These are phyloP conservation scores for Steinernema carpocapsae DNA, from an alignment of 2,888 invertebrate genomes.

Conservation along the genomic window DNA sequence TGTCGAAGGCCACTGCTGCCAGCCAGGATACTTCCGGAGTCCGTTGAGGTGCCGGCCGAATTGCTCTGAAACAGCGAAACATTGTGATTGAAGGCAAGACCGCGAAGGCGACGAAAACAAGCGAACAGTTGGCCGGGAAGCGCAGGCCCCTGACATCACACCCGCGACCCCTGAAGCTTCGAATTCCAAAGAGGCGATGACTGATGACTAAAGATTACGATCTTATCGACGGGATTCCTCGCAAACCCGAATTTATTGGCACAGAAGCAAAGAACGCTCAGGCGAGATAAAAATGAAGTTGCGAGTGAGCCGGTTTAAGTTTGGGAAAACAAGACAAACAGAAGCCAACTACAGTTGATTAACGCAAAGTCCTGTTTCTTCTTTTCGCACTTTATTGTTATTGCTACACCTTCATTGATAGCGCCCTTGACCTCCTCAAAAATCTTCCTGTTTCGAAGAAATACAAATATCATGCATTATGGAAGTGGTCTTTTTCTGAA, in stretches of 20 bases:
- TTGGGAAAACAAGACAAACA: no score
- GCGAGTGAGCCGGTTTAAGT: neutral
- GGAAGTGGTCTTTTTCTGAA: no score
- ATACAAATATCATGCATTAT: no score
- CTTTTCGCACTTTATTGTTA: no score
- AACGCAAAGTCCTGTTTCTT: no score
- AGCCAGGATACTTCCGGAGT: neutral
- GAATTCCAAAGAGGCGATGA: slow-evolving; percentile 27
- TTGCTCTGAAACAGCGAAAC: neutral
- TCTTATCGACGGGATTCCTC: neutral
- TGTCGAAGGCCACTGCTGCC: neutral
- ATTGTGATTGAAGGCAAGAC: slow-evolving; percentile 8
- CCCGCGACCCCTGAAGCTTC: neutral
- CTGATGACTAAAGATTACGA: slow-evolving; percentile 12
- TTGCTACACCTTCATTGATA: no score
- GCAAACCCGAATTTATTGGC: neutral
- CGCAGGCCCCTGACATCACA: slow-evolving; percentile 22
- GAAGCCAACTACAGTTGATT: no score
- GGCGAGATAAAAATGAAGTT: neutral
- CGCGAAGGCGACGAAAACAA: slow-evolving; percentile 19
- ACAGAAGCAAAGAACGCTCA: neutral
- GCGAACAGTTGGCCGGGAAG: slow-evolving; percentile 16
- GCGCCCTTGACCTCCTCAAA: no score
- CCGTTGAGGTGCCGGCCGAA: neutral
- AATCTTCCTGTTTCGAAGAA: no score